These are phyloP conservation scores for Carcinoscorpius rotundicauda DNA, from an alignment of 1,140 invertebrate genomes.

Conservation along the genomic window DNA sequence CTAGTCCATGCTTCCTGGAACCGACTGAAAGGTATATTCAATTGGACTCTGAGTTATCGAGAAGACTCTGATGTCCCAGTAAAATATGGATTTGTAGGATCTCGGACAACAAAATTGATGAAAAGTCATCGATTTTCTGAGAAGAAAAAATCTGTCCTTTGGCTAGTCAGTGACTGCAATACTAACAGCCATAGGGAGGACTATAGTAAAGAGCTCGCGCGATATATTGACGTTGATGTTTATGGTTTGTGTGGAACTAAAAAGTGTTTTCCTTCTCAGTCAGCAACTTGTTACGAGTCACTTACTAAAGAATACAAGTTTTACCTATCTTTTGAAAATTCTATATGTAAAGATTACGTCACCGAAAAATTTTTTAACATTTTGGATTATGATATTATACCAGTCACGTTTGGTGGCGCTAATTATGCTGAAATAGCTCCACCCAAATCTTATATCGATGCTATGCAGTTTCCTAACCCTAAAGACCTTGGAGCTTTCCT, in stretches of 20 bases:
- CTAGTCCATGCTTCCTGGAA: slow-evolving; percentile 3
- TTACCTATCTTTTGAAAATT: slow-evolving; percentile 63
- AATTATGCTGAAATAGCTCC: slow-evolving; percentile 22
- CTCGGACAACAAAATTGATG: slow-evolving; percentile 11
- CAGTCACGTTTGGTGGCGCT: slow-evolving; percentile 24
- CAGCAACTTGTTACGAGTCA: slow-evolving; percentile 41
- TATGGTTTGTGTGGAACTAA: slow-evolving; percentile 28
- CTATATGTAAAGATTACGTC: slow-evolving; percentile 52
- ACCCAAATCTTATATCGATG: slow-evolving; percentile 24
- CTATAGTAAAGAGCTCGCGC: slow-evolving; percentile 23
- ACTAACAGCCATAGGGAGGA: slow-evolving; percentile 20
- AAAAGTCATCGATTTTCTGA: slow-evolving; percentile 16
- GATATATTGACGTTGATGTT: slow-evolving; percentile 28
- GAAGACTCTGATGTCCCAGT: slow-evolving; percentile 30
- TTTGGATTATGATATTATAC: slow-evolving; percentile 24
- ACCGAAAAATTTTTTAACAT: slow-evolving; percentile 46
- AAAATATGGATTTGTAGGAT: slow-evolving; percentile 27
- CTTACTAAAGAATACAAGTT: slow-evolving; percentile 50
- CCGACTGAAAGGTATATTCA: slow-evolving; percentile 26
- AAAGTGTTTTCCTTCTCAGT: slow-evolving; percentile 19
- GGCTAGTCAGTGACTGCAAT: slow-evolving; percentile 32
- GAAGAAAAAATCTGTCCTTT: slow-evolving; percentile 27
- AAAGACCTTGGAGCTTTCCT: slow-evolving; percentile 21
- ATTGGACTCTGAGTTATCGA: slow-evolving; percentile 40
- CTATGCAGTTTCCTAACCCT: slow-evolving; percentile 16